These are phyloP conservation scores for Limnephilus auricula DNA, from an alignment of 2,888 invertebrate genomes.

Conservation along the genomic window DNA sequence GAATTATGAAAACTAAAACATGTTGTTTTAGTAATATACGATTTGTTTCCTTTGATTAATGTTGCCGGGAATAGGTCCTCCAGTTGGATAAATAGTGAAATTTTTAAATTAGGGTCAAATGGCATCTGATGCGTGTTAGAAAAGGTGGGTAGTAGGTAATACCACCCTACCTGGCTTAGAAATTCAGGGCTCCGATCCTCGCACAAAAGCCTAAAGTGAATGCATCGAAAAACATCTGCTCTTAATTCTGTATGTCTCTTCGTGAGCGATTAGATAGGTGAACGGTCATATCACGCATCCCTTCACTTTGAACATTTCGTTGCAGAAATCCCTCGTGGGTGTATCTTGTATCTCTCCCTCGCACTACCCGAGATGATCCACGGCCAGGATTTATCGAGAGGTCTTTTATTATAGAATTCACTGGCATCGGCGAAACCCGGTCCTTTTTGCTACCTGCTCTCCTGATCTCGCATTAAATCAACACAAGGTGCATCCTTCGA, in stretches of 20 bases:
- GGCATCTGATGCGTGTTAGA: conserved; percentile 8
- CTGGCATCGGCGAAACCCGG: conserved; percentile 50
- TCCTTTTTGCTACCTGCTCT: conserved; percentile 66
- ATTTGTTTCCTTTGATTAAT: not conserved
- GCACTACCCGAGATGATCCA: conserved; percentile 16
- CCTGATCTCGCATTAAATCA: conserved; percentile 64
- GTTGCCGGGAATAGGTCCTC: not conserved
- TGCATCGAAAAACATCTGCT: conserved; percentile 64
- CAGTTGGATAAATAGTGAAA: conserved; percentile 6
- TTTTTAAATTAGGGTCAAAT: conserved; percentile 43
- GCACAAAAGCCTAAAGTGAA: not conserved
- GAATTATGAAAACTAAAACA: not conserved
- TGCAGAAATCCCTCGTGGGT: conserved; percentile 45
- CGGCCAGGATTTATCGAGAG: conserved; percentile 48
- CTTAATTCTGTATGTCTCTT: conserved; percentile 54
- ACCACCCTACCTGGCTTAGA: conserved; percentile 36
- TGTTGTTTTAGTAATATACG: not conserved
- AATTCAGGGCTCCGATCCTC: not conserved
- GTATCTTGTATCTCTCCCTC: conserved; percentile 45
- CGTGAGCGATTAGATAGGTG: conserved; percentile 48
- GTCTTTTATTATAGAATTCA: conserved; percentile 37
- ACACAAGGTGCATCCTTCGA: conserved; percentile 66
- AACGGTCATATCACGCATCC: conserved; percentile 44
- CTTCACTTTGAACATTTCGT: conserved; percentile 29
- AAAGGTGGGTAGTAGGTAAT: not conserved